A percentile compares a stretch with the other conserved stretches of the same genome.
Evolutionary conservation across 2,888 invertebrate species (phyloP).

Genomic region (Papilio gigon): DNA sequence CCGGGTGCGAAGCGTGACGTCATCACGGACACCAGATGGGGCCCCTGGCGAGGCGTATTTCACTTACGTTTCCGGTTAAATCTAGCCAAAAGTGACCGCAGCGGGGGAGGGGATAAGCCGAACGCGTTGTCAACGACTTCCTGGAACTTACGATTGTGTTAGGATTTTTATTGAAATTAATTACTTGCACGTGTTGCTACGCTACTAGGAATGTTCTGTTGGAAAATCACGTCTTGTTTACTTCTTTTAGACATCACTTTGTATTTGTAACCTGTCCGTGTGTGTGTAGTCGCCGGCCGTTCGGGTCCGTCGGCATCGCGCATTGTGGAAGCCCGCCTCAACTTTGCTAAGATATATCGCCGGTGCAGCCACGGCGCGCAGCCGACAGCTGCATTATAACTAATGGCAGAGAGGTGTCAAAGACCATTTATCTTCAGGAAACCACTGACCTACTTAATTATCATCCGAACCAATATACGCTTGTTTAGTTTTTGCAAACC

Average conservation of each 20-base stretch:
- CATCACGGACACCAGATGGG: conserved; percentile 10
- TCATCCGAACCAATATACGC: conserved; percentile 15
- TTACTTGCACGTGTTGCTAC: background rate
- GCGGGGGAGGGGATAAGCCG: conserved; percentile 1
- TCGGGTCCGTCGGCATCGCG: background rate
- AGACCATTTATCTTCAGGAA: conserved; percentile 37
- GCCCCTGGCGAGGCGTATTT: background rate
- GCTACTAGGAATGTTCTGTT: background rate
- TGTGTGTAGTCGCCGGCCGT: background rate
- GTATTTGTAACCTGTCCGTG: background rate
- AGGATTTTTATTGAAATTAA: conserved; percentile 19
- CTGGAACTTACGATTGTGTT: conserved; percentile 1
- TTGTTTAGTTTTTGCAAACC: conserved; percentile 7
- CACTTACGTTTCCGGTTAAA: conserved; percentile 1
- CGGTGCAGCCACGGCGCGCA: background rate
- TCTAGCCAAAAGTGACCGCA: conserved; percentile 1
- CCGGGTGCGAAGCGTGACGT: conserved; percentile 17
- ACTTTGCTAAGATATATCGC: background rate
- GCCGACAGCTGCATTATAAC: conserved; percentile 6
- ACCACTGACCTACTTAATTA: conserved; percentile 27
- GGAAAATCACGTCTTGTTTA: no score
- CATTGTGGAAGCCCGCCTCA: background rate
- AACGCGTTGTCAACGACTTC: background rate
- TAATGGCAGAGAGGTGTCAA: conserved; percentile 32
- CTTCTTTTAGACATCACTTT: no score